Percentiles rank a stretch among this genome's conserved stretches.
Evolutionary conservation across 2,113 vertebrate genomes (phyloP).

Genomic region (Callipepla californica): DNA sequence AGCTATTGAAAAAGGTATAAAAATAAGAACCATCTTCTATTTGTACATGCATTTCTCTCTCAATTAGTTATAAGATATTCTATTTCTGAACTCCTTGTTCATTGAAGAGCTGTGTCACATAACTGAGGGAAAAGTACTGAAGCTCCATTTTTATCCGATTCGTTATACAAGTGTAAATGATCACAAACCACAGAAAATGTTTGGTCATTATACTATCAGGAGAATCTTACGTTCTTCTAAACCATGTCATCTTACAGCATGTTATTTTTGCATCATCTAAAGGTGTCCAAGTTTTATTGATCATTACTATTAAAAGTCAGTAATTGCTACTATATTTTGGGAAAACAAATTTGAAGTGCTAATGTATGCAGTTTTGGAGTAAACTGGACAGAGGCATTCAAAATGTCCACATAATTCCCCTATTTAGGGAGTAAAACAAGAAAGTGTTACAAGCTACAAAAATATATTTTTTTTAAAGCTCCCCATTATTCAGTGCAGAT

Average conservation of each 20-base stretch:
- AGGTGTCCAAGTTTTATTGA: neutral
- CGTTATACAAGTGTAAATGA: neutral
- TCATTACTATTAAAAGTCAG: neutral
- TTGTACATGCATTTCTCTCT: conserved; percentile 40
- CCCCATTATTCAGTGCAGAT: rapidly evolving
- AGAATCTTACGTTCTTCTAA: neutral
- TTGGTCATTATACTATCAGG: neutral
- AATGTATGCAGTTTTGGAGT: rapidly evolving
- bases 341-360: neutral
- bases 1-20: conserved; percentile 52
- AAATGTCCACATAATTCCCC: rapidly evolving
- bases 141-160: neutral
- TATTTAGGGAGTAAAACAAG: neutral
- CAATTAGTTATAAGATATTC: conserved; percentile 7
- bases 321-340: neutral
- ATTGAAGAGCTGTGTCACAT: neutral
- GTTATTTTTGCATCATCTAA: neutral
- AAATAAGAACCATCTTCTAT: conserved; percentile 55
- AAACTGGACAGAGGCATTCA: neutral
- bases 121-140: neutral
- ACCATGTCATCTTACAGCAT: neutral
- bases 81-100: conserved; percentile 34
- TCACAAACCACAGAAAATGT: neutral
- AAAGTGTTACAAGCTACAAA: neutral
- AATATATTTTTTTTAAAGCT: neutral